phyloP scores from a whole-genome alignment of 2,113 vertebrate species.

The Lagopus leucura region DNA sequence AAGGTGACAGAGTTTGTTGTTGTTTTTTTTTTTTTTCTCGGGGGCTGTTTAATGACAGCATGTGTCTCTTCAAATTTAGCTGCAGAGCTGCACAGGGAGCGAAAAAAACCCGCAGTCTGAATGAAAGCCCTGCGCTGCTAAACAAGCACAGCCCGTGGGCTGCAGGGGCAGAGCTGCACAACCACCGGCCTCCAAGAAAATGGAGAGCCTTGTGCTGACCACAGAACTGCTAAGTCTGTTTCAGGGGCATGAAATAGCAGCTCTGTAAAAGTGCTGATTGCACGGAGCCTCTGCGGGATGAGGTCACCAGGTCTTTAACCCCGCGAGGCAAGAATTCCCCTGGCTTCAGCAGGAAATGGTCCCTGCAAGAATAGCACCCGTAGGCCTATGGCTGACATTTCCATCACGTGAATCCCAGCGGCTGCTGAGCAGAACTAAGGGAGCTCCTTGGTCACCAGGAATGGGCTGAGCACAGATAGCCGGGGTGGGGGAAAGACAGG shows the following conservation, averaged over 20 bases:
- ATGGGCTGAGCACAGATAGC: neutral
- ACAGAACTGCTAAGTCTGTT: slow-evolving; percentile 6
- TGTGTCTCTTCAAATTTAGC: neutral
- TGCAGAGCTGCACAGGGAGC: neutral
- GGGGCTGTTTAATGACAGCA: neutral
- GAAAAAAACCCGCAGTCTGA: neutral
- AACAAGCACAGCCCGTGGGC: neutral
- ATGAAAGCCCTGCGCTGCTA: neutral
- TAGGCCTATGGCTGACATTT: neutral
- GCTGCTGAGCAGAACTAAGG: neutral
- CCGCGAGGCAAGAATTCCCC: slow-evolving; percentile 40
- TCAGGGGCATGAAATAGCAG: slow-evolving; percentile 38
- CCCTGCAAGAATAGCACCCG: neutral
- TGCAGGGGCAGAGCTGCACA: neutral
- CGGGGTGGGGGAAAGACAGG: neutral
- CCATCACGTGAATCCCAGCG: neutral
- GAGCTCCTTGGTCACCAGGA: neutral
- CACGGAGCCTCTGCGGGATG: neutral
- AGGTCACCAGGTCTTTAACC: slow-evolving; percentile 61
- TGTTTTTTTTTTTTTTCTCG: neutral
- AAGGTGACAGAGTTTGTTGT: neutral
- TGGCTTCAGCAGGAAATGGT: slow-evolving; percentile 54
- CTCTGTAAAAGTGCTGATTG: slow-evolving; percentile 36
- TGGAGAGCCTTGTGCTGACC: slow-evolving; percentile 34
- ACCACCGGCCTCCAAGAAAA: neutral